Percentiles rank a stretch among this genome's conserved stretches.
Conservation (phyloP, 2,888 invertebrate species). For the Eueremaeus valkanovi region DNA sequence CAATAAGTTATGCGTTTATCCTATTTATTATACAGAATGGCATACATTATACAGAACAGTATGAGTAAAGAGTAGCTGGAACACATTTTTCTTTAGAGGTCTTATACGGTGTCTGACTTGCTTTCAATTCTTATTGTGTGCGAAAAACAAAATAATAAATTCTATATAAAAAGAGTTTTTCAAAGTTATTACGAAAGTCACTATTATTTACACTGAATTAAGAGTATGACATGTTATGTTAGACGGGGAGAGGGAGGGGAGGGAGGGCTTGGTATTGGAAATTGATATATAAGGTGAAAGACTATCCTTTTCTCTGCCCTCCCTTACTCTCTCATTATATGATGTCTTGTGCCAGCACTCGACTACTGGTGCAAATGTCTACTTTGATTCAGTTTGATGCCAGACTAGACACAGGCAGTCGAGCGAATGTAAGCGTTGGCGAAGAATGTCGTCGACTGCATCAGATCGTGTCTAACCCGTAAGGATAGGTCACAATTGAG, state of each 20-base stretch:
- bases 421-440: background rate
- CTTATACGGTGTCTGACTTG: too few relatives aligned
- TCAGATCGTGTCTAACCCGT: slow-evolving; percentile 10
- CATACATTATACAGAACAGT: too few relatives aligned
- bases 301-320: background rate
- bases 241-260: background rate
- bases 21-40: too few relatives aligned
- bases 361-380: slow-evolving; percentile 4
- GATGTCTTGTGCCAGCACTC: background rate
- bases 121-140: too few relatives aligned
- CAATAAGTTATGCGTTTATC: too few relatives aligned
- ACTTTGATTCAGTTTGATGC: slow-evolving; percentile 22
- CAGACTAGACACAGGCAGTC: background rate
- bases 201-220: background rate
- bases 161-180: slow-evolving; percentile 1
- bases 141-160: too few relatives aligned
- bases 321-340: background rate
- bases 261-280: background rate
- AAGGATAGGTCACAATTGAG: background rate
- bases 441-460: background rate
- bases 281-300: background rate
- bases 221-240: background rate
- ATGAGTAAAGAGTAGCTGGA: too few relatives aligned
- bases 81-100: too few relatives aligned
- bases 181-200: slow-evolving; percentile 5